Base-by-base conservation (phyloP, 2,888 invertebrate genomes). In the Panopea generosa region DNA sequence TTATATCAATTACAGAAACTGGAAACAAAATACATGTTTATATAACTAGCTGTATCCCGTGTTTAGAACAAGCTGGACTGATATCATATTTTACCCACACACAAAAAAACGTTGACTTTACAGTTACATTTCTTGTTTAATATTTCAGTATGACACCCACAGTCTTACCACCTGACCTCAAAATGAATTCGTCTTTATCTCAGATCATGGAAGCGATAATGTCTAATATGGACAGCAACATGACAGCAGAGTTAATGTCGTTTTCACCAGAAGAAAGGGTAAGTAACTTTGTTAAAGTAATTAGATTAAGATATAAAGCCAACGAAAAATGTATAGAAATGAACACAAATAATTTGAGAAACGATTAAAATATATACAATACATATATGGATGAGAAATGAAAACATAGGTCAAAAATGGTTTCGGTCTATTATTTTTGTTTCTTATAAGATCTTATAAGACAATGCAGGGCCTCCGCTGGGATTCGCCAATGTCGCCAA, bases 241-340 rank as follows among this genome's bases (percentile, higher is more conserved):
- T 62, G 57, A 74, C 62, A 16, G 33, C 62, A n/a, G 62, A 70
- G 22, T 56, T 67, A n/a, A 22, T 68, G 20, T 57, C 62, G 18
- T 56, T 74, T 9, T 55, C 73, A 16, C 73, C 56, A 7, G 68
- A 74, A 24, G 62, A 74, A 38, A 55, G 50, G 62, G 73, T 74
- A 72, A 29, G 16, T 49, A 40, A 7, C 16, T 7, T 40, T 40
- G 16, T 16, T 11, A 40, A 11, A 40, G 7, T 11, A 40, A 11
- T 40, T 40, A 11, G 2, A 29, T 1, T 2, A 11, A 26, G 14
- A 2, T 16, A 27, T 26, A 29, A 11, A 55, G 2, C 3, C n/a
- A n/a, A 14, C 26, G 18, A 38, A 20, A 26, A 55, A 55, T 16
- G 16, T n/a, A 27, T 26, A 55, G 24, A n/a, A 27, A 27, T 33